Evolutionary conservation across 2,797 vertebrate genomes (phyloP), one percentile per base, ranked within the genome.

Genomic region (Acridotheres tristis): DNA sequence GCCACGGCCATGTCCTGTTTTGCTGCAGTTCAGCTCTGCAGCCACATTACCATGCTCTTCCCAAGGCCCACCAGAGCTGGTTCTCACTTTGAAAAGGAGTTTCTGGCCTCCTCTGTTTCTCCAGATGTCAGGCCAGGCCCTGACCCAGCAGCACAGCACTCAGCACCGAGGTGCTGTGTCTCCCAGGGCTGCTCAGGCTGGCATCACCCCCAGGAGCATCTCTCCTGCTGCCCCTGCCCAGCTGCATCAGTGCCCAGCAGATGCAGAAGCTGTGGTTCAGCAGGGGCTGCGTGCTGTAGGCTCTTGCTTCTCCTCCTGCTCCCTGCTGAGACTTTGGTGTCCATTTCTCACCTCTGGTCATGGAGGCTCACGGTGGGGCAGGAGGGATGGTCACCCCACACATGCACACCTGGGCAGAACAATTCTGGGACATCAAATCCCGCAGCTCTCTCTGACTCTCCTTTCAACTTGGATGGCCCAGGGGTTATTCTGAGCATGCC

Each of bases 1-100:
- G 18, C 68, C 0, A 1, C 1, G 43, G 38, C 78, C 9, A 1
- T 6, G 38, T 7, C 42, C 48, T 4, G 0, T 16, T 23, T 4
- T 1, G 1, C 66, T 5, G 5, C 43, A 66, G 59, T 82, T 58
- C 53, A 74, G 57, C 54, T 59, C 66, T 42, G 68, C 66, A 88
- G 32, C 69, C 26, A 11, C 1, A 0, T 61, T 5, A 20, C 40
- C 34, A 12, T 1, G 1, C 21, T 10, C 78, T 68, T 82, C 58
- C 32, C 18, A 21, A 43, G 22, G 40, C 62, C 2, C 2, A 51
- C 21, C 0, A 0, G 40, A 86, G 18, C 36, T 1, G 1, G 11
- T 32, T 68, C 30, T 50, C 14, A n/a, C 66, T 29, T 59, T 55
- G 42, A 17, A 53, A 80, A 69, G 36, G 16, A 75, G 26, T 19